Base-by-base conservation (phyloP, 2,888 invertebrate genomes). In the Eumerus sabulonum region DNA sequence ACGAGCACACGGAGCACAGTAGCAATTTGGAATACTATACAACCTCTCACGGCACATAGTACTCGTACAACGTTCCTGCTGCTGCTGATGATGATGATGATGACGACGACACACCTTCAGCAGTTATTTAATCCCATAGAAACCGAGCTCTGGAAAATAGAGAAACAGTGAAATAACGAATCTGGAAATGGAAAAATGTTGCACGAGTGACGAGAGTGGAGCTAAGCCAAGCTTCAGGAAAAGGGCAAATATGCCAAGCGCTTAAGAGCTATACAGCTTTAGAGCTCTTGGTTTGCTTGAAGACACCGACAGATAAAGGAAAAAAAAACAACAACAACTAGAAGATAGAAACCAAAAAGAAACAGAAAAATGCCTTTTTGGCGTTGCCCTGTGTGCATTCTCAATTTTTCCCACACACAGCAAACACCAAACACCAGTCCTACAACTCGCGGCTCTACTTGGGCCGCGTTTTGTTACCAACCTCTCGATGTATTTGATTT, bases 51-150 rank as follows among this genome's bases (percentile, higher is more conserved):
- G n/a, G n/a, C n/a, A n/a, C n/a, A n/a, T n/a, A n/a, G n/a, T n/a
- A 67, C 59, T 59, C 60, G 17, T 64, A 63, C 42, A 59, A 48
- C 56, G 48, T 50, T 53, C 54, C 18, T n/a, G 68, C 51, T 18
- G n/a, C n/a, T n/a, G n/a, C n/a, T n/a, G n/a, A n/a, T n/a, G n/a
- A n/a, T 44, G 14, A 71, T 44, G 19, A 48, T 40, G 59, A 67
- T 40, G 59, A 71, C 73, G 70, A 82, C 76, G 83, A 82, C 83
- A 84, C 83, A 84, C 84, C 84, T 84, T 84, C 77, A 81, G 82
- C 77, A 79, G 84, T 83, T 84, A 84, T 84, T 84, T 84, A 82
- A 83, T 82, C 79, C 82, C 27, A 27, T 81, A 81, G 81, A 82
- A 79, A 82, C 70, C 70, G 76, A 72, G 67, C 72, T 76, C 64